These are phyloP conservation scores for Bombus waltoni DNA, from an alignment of 1,140 invertebrate genomes.

Conservation along the genomic window DNA sequence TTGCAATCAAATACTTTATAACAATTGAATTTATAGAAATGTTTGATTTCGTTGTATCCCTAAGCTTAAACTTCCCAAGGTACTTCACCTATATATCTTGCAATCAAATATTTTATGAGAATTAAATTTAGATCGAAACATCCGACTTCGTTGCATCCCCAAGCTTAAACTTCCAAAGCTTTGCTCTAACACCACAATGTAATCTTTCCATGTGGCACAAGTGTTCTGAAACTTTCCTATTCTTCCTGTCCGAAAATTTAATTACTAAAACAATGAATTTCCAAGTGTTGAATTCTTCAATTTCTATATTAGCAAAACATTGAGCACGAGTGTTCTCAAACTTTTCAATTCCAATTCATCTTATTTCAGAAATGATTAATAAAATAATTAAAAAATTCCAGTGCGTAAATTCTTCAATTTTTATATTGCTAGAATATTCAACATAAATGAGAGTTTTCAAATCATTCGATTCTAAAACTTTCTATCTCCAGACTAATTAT, in stretches of 20 bases:
- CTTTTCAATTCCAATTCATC: not conserved
- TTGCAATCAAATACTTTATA: not conserved
- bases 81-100: too few species aligned
- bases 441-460: too few species aligned
- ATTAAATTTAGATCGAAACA: not conserved
- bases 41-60: not conserved
- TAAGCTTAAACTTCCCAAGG: conserved; percentile 15
- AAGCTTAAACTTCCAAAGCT: conserved; percentile 23
- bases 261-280: not conserved
- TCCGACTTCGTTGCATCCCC: not conserved
- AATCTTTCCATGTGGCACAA: not conserved
- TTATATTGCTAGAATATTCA: not conserved
- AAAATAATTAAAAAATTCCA: not conserved
- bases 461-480: too few species aligned
- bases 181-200: not conserved
- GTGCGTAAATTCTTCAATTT: not conserved
- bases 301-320: not conserved
- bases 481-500: not conserved
- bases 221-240: not conserved
- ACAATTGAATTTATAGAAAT: not conserved
- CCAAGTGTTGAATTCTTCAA: not conserved
- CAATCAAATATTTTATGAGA: not conserved
- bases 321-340: not conserved
- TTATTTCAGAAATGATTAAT: not conserved
- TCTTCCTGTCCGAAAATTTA: not conserved